Evolutionary conservation across 1,140 invertebrate genomes (phyloP), one percentile per base, ranked within the genome.

Genomic region (Drosophila bifasciata): DNA sequence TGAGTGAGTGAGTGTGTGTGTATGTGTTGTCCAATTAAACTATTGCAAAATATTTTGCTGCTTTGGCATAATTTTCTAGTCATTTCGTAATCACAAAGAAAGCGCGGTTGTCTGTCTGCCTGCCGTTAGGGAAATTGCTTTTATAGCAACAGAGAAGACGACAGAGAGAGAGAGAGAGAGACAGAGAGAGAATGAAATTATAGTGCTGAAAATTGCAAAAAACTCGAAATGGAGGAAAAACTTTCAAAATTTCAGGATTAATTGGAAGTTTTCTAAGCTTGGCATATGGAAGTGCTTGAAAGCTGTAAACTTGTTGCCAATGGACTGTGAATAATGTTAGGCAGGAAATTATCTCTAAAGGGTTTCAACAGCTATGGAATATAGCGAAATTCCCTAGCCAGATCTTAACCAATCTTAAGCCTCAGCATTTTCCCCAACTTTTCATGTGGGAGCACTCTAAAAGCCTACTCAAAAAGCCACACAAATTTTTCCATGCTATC

Each of bases 21-120:
- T n/a, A n/a, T n/a, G 58, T 78, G 72, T 75, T 63, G 60, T 41
- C 16, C 75, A 83, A 75, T 79, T 84, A 79, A 84, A 79, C 58
- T 76, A 68, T 84, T 85, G 80, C 80, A 68, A 85, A 79, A 71
- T 70, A 61, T 61, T 40, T 60, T 19, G 50, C 32, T 15, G 19
- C 36, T 41, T n/a, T 28, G 19, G 36, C 49, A 79, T 49, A 74
- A 60, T 79, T 75, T 70, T 64, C 43, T 50, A 70, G 64, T 46
- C 19, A 61, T 75, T 76, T 75, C 63, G 62, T 76, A 76, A 76
- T 76, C 70, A 44, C 62, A 79, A 79, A 79, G 76, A 79, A 79
- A 79, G 76, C 76, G 76, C n/a, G n/a, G n/a, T n/a, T n/a, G n/a
- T n/a, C 53, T 39, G 32, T 3, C 8, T 32, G 28, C 25, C 48